Evolutionary conservation across 2,113 vertebrate genomes (phyloP), one percentile per base, ranked within the genome.

Genomic region (Pseudopipra pipra): DNA sequence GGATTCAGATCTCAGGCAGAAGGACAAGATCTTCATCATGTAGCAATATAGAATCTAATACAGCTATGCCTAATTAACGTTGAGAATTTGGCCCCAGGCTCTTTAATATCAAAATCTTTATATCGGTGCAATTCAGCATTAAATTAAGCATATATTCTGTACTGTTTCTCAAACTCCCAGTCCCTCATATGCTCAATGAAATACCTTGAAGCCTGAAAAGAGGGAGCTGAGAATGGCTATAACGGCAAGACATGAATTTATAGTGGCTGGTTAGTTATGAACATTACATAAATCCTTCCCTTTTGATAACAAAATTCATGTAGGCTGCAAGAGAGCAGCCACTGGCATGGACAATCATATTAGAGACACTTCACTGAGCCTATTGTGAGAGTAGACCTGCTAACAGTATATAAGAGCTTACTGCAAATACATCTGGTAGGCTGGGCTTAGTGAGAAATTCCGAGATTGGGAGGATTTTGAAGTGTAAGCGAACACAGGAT

Each of bases 271-370:
- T 86, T 90, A 88, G 88, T 94, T 85, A 92, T 33, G 80, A 96
- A 78, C 90, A 58, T 78, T 78, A 96, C 75, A 92, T 63, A 93
- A 96, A 96, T 81, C 83, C 79, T 85, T 74, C 73, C 41, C 43
- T 82, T 93, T 75, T 33, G 83, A 94, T 93, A 93, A 89, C 37
- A 68, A 79, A 92, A 90, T 75, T 75, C 76, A 75, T 78, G 83
- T 93, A 85, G 90, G 86, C 95, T 96, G 95, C 77, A 95, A 95
- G 73, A 86, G 90, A 96, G 96, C 95, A 97, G 93, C 73, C 86
- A 89, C 76, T 96, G 96, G 88, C 93, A 96, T 28, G 90, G 93
- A 94, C 96, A 96, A 95, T 93, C 92, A 82, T 51, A 61, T 94
- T 90, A 96, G 96, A 46, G 90, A 78, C 86, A 96, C 88, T 93